phyloP scores from a whole-genome alignment of 2,888 invertebrate species.

The Meiosimyza platycephala region DNA sequence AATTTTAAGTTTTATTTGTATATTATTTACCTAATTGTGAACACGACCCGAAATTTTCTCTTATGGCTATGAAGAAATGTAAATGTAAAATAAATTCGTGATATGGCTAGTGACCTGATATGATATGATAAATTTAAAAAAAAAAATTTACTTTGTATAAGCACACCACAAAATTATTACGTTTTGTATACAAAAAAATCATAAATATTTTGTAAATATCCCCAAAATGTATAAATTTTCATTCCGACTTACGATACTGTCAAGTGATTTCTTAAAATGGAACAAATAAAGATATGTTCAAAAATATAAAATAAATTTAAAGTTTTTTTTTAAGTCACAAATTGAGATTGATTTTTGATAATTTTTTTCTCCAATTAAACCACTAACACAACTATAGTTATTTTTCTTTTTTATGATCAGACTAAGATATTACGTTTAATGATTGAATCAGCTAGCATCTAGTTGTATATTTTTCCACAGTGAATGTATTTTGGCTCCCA shows the following conservation, averaged over 20 bases:
- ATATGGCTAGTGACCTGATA: conserved; percentile 33
- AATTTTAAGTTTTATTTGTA: background rate
- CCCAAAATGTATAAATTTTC: background rate
- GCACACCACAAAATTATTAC: background rate
- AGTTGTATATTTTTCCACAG: too few species aligned
- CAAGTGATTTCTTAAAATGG: conserved; percentile 13
- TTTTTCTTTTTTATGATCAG: too few species aligned
- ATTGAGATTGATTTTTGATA: too few species aligned
- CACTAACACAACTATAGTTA: too few species aligned
- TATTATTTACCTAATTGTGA: background rate
- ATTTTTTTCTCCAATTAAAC: too few species aligned
- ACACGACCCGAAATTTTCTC: background rate
- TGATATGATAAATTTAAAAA: too few species aligned
- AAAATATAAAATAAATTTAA: conserved; percentile 17
- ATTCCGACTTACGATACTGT: background rate
- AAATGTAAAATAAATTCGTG: background rate
- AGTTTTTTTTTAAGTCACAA: background rate
- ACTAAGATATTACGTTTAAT: too few species aligned
- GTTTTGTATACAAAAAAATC: background rate
- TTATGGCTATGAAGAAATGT: conserved; percentile 15
- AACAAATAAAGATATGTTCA: conserved; percentile 40
- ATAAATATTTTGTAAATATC: background rate
- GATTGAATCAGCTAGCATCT: too few species aligned
- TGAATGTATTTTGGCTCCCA: too few species aligned
- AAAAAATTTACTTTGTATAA: too few species aligned